Base-by-base conservation (phyloP, 2,888 invertebrate species). In the Machimus rusticus region DNA sequence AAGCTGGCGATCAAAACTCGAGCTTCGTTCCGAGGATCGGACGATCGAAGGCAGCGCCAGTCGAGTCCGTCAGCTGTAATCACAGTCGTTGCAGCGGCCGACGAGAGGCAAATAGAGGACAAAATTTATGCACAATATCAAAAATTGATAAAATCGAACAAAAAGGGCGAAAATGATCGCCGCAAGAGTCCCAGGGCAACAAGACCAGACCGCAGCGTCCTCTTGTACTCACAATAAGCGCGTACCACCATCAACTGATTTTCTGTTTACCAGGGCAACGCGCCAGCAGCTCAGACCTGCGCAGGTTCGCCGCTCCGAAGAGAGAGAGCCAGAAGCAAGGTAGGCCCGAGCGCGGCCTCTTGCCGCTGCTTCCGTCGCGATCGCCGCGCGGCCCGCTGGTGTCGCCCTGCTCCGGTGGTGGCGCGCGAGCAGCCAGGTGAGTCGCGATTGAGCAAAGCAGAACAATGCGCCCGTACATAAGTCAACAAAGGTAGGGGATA, bases 221-320 rank as follows among this genome's bases (percentile, higher is more conserved):
- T 89, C 88, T 89, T 89, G 89, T 89, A 89, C 90, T 89, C 89
- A 90, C 89, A 90, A 89, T 89, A 89, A 89, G 88, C 90, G 90
- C 90, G 90, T 89, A 90, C 89, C 89, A 89, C 89, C 88, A 89
- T 89, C 90, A 89, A 90, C 90, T 90, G 90, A 90, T 78, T 78
- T 86, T 77, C 86, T 57, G 86, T 86, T 86, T 78, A 78, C 55
- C 78, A 51, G 16, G 77, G 86, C 55, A 78, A 31, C 77, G 51
- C 43, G 77, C 55, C 78, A 86, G 55, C 86, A 66, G 82, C 82
- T 37, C 82, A 82, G 4, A 66, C 57, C 66, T 46, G n/a, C 82
- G 66, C 34, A 37, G 57, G 55, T 79, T 66, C 39, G 34, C 16
- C 34, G 82, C 82, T 82, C 82, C 28, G 9, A 66, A 57, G 82